Evolutionary conservation across 2,888 invertebrate species (phyloP).

Genomic region (Nomada ferruginata): DNA sequence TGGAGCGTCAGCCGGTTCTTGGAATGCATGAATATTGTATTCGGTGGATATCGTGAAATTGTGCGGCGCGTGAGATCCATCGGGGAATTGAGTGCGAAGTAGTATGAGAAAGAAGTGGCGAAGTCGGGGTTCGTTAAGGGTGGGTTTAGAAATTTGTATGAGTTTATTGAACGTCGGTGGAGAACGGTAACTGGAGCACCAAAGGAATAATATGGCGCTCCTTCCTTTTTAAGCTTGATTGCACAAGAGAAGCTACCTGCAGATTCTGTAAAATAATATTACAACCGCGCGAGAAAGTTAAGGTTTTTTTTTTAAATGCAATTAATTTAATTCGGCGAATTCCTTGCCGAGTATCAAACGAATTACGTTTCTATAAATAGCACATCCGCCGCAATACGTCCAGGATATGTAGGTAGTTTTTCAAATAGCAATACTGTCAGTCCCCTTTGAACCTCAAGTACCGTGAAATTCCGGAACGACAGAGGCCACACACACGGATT

Average conservation of each 20-base stretch:
- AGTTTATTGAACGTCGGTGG: background rate
- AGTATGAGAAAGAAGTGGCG: background rate
- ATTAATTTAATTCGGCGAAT: too few species aligned
- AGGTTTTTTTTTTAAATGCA: too few species aligned
- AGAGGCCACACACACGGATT: constrained; percentile 28
- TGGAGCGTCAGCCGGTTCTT: constrained; percentile 24
- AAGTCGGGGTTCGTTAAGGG: too few species aligned
- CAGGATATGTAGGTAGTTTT: background rate
- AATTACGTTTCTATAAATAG: too few species aligned
- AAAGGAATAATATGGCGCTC: constrained; percentile 15
- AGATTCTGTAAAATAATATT: too few species aligned
- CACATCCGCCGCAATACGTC: background rate
- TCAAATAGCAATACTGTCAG: too few species aligned
- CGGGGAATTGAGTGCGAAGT: background rate
- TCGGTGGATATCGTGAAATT: constrained; percentile 8
- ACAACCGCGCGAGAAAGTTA: too few species aligned
- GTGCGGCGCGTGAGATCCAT: constrained; percentile 18
- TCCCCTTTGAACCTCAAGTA: constrained; percentile 59
- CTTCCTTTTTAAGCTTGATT: background rate
- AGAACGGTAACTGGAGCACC: constrained; percentile 64
- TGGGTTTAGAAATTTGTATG: too few species aligned
- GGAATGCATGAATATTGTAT: constrained; percentile 55
- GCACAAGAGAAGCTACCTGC: too few species aligned
- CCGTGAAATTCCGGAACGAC: constrained; percentile 67
- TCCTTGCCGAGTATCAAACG: too few species aligned